Evolutionary conservation across 2,888 invertebrate species (phyloP).

Genomic region (Neoitamus cyanurus): DNA sequence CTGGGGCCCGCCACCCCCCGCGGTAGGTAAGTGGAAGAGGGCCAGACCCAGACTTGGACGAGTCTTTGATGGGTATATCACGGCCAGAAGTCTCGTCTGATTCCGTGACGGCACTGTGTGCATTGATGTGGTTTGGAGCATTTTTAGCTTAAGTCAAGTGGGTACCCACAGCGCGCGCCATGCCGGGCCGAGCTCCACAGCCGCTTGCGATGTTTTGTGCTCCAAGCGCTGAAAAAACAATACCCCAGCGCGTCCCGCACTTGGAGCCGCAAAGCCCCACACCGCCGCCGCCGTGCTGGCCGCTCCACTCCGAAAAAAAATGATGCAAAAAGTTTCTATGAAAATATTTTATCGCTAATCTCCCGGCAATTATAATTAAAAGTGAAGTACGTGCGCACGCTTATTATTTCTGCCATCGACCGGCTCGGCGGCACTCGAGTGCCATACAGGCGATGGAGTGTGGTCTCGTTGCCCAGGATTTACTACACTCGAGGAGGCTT

Average conservation of each 20-base stretch:
- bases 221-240: not conserved
- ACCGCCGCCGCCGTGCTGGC: not conserved
- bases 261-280: not conserved
- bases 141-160: slow-evolving; percentile 32
- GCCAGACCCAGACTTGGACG: not conserved
- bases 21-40: not conserved
- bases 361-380: slow-evolving; percentile 44
- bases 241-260: not conserved
- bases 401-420: slow-evolving; percentile 36
- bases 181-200: not conserved
- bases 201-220: not conserved
- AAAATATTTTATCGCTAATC: slow-evolving; percentile 45
- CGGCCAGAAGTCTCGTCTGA: not conserved
- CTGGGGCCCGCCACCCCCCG: not conserved
- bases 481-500: slow-evolving; percentile 25
- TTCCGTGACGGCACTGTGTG: slow-evolving; percentile 38
- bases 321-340: slow-evolving; percentile 11
- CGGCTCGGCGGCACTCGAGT: slow-evolving; percentile 14
- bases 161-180: slow-evolving; percentile 24
- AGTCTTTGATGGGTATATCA: slow-evolving; percentile 19
- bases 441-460: slow-evolving; percentile 24
- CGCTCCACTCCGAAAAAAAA: not conserved
- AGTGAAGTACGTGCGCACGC: slow-evolving; percentile 45
- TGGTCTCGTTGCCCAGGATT: slow-evolving; percentile 11
- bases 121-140: slow-evolving; percentile 33